Conservation (phyloP, 2,888 invertebrate species). For the Pristionchus maxplancki region DNA sequence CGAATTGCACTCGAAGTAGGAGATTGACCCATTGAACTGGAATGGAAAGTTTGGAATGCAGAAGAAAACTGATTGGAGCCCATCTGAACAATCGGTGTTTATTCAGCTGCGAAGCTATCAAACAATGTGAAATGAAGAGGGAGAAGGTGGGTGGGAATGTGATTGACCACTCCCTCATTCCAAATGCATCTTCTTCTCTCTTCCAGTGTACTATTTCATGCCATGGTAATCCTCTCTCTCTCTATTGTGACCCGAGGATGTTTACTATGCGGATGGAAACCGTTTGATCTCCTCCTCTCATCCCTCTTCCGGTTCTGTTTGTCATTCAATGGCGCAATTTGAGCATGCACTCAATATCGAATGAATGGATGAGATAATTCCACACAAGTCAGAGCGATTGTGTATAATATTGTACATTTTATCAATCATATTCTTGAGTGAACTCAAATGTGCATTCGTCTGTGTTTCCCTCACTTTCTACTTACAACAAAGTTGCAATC, state of each 20-base stretch:
- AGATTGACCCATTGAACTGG: background rate
- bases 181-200: background rate
- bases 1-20: slow-evolving; percentile 6
- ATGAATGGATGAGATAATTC: background rate
- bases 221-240: background rate
- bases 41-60: slow-evolving; percentile 1
- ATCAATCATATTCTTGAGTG: no score
- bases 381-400: no score
- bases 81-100: background rate
- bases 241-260: background rate
- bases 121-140: background rate
- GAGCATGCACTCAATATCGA: background rate
- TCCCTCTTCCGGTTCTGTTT: background rate
- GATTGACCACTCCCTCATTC: background rate
- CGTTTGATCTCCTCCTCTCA: slow-evolving; percentile 2
- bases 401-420: no score
- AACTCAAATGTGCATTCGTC: no score
- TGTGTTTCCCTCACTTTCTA: background rate
- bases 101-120: background rate
- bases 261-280: slow-evolving; percentile 1
- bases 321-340: background rate
- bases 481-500: background rate
- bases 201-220: background rate
- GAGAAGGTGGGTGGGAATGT: background rate
- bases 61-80: background rate